These are phyloP conservation scores for Hypena proboscidalis DNA, from an alignment of 2,888 invertebrate genomes.

Conservation along the genomic window DNA sequence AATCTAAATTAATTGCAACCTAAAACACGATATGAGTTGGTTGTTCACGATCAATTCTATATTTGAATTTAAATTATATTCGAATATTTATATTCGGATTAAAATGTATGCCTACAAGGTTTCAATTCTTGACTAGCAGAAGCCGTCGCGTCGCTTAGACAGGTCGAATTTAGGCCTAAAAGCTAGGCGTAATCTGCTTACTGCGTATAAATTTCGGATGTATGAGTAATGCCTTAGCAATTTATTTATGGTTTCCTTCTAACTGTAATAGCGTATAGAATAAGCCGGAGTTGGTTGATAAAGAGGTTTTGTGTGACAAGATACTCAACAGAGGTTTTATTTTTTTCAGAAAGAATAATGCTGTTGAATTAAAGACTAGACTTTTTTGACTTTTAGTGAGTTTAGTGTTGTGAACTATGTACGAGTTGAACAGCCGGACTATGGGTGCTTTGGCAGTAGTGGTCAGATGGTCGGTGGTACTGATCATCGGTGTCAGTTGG, in stretches of 20 bases:
- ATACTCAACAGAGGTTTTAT: slow-evolving; percentile 27
- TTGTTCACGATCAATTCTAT: slow-evolving; percentile 40
- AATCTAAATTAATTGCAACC: slow-evolving; percentile 39
- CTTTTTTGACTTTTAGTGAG: slow-evolving; percentile 42
- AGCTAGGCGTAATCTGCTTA: slow-evolving; percentile 39
- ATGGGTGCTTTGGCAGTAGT: slow-evolving; percentile 63
- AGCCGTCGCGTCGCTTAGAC: slow-evolving; percentile 38
- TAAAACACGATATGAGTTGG: slow-evolving; percentile 19
- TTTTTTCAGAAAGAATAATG: slow-evolving; percentile 53
- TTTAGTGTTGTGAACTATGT: slow-evolving; percentile 59
- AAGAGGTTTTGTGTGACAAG: slow-evolving; percentile 13
- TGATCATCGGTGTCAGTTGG: slow-evolving; percentile 72
- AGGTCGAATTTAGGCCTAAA: slow-evolving; percentile 52
- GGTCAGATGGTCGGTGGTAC: slow-evolving; percentile 68
- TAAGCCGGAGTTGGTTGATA: slow-evolving; percentile 45
- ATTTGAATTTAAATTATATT: slow-evolving; percentile 1
- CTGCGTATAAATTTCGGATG: slow-evolving; percentile 11
- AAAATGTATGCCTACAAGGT: background rate
- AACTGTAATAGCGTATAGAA: slow-evolving; percentile 21
- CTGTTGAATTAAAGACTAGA: slow-evolving; percentile 37
- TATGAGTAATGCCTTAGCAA: slow-evolving; percentile 25
- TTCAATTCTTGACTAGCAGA: slow-evolving; percentile 14
- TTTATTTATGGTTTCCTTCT: slow-evolving; percentile 12
- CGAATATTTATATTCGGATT: background rate
- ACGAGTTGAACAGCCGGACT: slow-evolving; percentile 66